These are phyloP conservation scores for Bambusicola thoracicus DNA, from an alignment of 2,113 vertebrate species.

Conservation along the genomic window DNA sequence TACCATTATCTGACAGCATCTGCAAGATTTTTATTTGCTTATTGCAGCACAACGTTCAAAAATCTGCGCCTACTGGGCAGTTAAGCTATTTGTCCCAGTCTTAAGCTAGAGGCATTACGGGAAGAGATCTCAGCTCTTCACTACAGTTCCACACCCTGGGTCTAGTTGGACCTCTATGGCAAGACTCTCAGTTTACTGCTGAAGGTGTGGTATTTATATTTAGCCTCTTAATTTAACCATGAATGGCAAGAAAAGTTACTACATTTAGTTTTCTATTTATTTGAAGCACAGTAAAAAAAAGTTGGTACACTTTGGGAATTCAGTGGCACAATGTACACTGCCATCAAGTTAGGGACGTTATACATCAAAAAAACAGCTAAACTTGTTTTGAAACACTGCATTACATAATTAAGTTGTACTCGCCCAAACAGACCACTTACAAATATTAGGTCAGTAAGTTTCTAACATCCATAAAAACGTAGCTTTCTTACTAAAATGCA, in stretches of 20 bases:
- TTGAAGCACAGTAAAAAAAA: conserved; percentile 90
- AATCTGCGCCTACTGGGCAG: conserved; percentile 43
- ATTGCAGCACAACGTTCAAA: conserved; percentile 56
- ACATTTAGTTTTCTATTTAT: conserved; percentile 89
- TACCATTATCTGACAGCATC: conserved; percentile 28
- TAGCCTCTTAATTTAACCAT: conserved; percentile 74
- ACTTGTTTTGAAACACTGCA: conserved; percentile 81
- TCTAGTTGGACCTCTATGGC: not conserved
- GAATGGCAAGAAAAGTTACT: conserved; percentile 79
- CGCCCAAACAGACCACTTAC: conserved; percentile 85
- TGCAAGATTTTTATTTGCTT: conserved; percentile 43
- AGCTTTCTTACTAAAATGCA: conserved; percentile 94
- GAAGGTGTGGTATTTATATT: conserved; percentile 57
- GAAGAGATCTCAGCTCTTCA: conserved; percentile 22
- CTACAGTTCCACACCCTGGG: conserved; percentile 26
- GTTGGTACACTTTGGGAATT: conserved; percentile 91
- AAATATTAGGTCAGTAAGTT: conserved; percentile 86
- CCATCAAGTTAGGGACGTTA: conserved; percentile 88
- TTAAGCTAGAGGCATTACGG: conserved; percentile 15
- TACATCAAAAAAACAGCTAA: conserved; percentile 82
- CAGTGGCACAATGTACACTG: conserved; percentile 94
- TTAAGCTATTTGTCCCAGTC: not conserved
- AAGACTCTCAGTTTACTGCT: conserved; percentile 26
- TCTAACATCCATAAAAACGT: conserved; percentile 88
- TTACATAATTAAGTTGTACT: conserved; percentile 84